These are phyloP conservation scores for Anastrepha ludens DNA, from an alignment of 1,140 invertebrate species.

Conservation along the genomic window DNA sequence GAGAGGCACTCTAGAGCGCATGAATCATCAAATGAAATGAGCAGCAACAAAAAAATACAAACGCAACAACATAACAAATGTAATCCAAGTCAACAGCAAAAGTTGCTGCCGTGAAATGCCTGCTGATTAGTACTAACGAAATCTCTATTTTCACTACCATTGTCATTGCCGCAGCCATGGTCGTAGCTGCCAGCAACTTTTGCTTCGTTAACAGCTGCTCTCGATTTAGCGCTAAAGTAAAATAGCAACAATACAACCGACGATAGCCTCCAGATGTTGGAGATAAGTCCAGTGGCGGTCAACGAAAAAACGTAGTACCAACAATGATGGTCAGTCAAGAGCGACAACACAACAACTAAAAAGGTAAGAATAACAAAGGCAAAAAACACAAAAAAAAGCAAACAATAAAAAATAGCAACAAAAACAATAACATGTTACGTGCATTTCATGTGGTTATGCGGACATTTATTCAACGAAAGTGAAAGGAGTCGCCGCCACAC, in stretches of 20 bases:
- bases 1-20: slow-evolving; percentile 2
- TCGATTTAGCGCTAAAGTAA: not conserved
- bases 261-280: not conserved
- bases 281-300: not conserved
- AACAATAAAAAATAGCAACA: slow-evolving; percentile 38
- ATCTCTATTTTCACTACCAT: slow-evolving; percentile 15
- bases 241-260: not conserved
- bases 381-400: not conserved
- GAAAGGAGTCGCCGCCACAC: slow-evolving; percentile 40
- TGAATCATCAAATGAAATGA: not conserved
- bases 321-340: slow-evolving; percentile 33
- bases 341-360: not conserved
- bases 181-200: not conserved
- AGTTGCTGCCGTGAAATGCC: slow-evolving; percentile 7
- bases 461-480: slow-evolving; percentile 48
- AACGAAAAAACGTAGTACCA: not conserved
- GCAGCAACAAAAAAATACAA: not conserved
- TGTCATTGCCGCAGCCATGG: slow-evolving; percentile 12
- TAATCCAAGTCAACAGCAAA: slow-evolving; percentile 21
- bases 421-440: slow-evolving; percentile 63
- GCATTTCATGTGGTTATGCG: slow-evolving; percentile 38
- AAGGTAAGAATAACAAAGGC: not conserved
- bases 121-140: slow-evolving; percentile 40
- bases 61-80: slow-evolving; percentile 12
- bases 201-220: not conserved